These are phyloP conservation scores for Cynopterus brachyotis DNA, from an alignment of 2,113 vertebrate genomes.

Conservation along the genomic window DNA sequence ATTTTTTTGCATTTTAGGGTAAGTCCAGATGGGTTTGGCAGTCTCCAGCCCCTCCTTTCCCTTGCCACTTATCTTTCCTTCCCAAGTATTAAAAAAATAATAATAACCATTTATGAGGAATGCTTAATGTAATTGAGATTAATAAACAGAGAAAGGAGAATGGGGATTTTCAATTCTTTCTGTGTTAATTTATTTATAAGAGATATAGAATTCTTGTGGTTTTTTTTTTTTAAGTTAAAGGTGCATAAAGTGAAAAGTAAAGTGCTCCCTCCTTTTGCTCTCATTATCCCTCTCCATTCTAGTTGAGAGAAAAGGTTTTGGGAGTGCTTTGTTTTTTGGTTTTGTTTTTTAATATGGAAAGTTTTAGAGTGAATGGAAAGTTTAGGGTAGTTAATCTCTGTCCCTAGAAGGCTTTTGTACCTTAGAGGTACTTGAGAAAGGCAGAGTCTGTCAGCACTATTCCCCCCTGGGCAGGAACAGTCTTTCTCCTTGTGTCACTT, in stretches of 20 bases:
- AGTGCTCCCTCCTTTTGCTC: background rate
- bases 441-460: background rate
- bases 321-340: background rate
- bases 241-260: background rate
- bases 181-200: background rate
- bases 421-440: background rate
- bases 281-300: background rate
- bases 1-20: background rate
- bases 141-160: background rate
- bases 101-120: background rate
- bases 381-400: conserved; percentile 33
- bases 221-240: background rate
- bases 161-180: background rate
- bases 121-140: background rate
- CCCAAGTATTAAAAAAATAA: background rate
- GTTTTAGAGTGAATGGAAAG: conserved; percentile 55
- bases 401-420: background rate
- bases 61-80: conserved; percentile 28
- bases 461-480: background rate
- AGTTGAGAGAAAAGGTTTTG: background rate
- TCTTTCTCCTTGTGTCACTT: background rate
- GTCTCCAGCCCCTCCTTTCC: background rate
- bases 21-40: background rate
- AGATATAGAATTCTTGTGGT: background rate
- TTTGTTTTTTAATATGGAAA: conserved; percentile 52